These are phyloP conservation scores for Gerris lacustris DNA, from an alignment of 2,888 invertebrate species.

Conservation along the genomic window DNA sequence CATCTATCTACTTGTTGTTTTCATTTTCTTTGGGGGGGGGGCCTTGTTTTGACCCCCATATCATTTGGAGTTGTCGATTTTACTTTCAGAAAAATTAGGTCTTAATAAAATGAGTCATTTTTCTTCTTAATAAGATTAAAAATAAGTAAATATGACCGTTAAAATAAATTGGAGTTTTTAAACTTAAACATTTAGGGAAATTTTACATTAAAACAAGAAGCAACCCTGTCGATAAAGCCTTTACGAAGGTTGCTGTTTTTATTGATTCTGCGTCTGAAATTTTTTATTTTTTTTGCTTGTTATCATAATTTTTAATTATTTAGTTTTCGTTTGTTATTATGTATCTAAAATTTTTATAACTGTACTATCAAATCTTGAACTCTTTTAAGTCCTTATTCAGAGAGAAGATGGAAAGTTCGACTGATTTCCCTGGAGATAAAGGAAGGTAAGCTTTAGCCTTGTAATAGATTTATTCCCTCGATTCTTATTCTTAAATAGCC, in stretches of 20 bases:
- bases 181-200: no score
- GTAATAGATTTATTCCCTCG: constrained; percentile 1
- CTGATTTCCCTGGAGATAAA: constrained; percentile 17
- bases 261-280: neutral
- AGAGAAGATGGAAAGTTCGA: constrained; percentile 16
- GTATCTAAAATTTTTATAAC: neutral
- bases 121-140: no score
- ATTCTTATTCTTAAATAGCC: neutral
- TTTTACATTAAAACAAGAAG: neutral
- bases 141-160: no score
- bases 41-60: no score
- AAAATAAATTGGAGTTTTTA: no score
- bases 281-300: neutral
- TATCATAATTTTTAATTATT: neutral
- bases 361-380: neutral
- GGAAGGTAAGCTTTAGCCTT: constrained; percentile 16
- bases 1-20: no score
- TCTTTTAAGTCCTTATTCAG: neutral
- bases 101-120: no score
- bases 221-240: neutral
- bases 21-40: no score
- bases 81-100: no score
- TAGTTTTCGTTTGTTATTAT: neutral
- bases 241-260: neutral
- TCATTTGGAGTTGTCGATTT: no score